Evolutionary conservation across 1,140 invertebrate species (phyloP).

Genomic region (Trypoxylus dichotomus): DNA sequence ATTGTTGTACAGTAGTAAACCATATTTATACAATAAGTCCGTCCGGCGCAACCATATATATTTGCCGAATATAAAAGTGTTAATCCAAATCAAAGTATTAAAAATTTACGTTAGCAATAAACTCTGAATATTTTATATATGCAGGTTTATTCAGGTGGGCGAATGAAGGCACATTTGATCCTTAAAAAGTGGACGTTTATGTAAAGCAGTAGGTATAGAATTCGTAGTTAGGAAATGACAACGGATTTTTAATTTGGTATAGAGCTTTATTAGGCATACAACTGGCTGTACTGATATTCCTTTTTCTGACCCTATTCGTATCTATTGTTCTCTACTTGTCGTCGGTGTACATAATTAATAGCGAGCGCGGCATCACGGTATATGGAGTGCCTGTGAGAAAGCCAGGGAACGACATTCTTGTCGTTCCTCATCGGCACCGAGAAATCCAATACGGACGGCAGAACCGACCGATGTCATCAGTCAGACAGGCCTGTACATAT

Average conservation of each 20-base stretch:
- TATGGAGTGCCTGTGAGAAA: constrained; percentile 32
- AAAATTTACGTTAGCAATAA: too few species aligned
- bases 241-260: constrained; percentile 4
- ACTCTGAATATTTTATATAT: too few species aligned
- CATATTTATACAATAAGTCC: too few species aligned
- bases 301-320: constrained; percentile 18
- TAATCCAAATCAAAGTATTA: too few species aligned
- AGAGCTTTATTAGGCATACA: constrained; percentile 4
- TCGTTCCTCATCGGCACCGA: constrained; percentile 28
- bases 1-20: too few species aligned
- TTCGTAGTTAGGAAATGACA: neutral
- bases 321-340: constrained; percentile 29
- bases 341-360: constrained; percentile 33
- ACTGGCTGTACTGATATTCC: neutral
- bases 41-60: too few species aligned
- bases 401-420: constrained; percentile 30
- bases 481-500: constrained; percentile 26
- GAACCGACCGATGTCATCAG: constrained; percentile 32
- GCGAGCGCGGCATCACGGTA: constrained; percentile 26
- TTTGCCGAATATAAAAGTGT: too few species aligned
- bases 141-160: too few species aligned
- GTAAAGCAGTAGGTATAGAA: neutral
- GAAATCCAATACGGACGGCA: constrained; percentile 31
- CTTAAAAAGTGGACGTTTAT: neutral
- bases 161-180: neutral